Conservation (phyloP, 2,113 vertebrate species). For the Myiozetetes cayanensis region DNA sequence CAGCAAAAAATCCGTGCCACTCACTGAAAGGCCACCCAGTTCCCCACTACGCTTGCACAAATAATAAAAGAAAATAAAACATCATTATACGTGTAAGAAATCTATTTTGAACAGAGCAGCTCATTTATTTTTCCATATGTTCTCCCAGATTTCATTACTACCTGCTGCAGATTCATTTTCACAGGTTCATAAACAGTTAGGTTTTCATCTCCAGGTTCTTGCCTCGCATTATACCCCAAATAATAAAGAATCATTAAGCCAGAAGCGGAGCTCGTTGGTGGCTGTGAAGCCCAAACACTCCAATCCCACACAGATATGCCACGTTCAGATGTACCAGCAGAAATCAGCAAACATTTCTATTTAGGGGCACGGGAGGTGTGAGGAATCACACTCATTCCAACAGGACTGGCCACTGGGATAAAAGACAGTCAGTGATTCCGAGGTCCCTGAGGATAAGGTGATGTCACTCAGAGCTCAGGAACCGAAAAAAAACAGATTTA, state of each 20-base stretch:
- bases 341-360: neutral
- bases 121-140: slow-evolving; percentile 14
- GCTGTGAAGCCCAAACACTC: neutral
- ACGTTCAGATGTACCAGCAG: neutral
- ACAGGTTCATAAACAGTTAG: neutral
- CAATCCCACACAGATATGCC: neutral
- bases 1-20: neutral
- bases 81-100: neutral
- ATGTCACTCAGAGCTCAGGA: neutral
- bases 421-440: neutral
- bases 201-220: neutral
- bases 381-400: neutral
- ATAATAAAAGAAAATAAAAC: slow-evolving; percentile 7
- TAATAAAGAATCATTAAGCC: neutral
- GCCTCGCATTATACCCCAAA: neutral
- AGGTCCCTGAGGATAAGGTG: neutral
- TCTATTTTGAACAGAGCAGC: neutral
- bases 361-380: neutral
- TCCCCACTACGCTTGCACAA: neutral
- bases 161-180: neutral
- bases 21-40: neutral
- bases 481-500: neutral
- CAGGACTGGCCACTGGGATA: neutral
- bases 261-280: neutral
- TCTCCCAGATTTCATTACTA: slow-evolving; percentile 34